phyloP scores from a whole-genome alignment of 1,140 invertebrate genomes.

The Drosophila kohkoa region DNA sequence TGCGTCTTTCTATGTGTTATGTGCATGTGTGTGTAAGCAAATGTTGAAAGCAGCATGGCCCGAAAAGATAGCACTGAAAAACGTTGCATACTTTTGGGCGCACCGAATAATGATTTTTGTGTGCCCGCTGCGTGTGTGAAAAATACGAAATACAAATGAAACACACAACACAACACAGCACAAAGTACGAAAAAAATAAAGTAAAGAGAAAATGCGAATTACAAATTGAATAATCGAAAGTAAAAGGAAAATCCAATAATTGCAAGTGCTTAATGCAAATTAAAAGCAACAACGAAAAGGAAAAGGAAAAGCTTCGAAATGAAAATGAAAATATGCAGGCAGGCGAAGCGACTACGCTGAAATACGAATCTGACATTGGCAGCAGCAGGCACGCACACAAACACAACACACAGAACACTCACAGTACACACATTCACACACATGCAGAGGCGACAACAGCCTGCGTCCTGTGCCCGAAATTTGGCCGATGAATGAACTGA shows the following conservation, averaged over 20 bases:
- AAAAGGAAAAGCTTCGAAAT: conserved; percentile 18
- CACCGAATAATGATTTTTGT: conserved; percentile 75
- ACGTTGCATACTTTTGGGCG: conserved; percentile 65
- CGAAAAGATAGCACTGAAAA: conserved; percentile 70
- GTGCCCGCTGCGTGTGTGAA: conserved; percentile 51
- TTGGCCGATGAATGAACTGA: conserved; percentile 77
- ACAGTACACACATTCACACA: conserved; percentile 25
- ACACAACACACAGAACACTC: conserved; percentile 14
- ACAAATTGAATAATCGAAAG: conserved; percentile 12
- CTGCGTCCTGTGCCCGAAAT: conserved; percentile 44
- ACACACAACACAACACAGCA: conserved; percentile 28
- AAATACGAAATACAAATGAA: conserved; percentile 33
- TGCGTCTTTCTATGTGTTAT: conserved; percentile 24
- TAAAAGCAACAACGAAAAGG: conserved; percentile 17
- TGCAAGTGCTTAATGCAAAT: conserved; percentile 32
- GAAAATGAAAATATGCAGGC: conserved; percentile 48
- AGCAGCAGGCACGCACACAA: conserved; percentile 44
- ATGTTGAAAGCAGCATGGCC: conserved; percentile 60
- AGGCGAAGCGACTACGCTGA: conserved; percentile 32
- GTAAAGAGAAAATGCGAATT: conserved; percentile 4
- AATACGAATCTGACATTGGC: conserved; percentile 54
- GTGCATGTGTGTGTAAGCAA: conserved; percentile 43
- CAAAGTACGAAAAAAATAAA: neutral
- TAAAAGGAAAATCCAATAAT: conserved; percentile 23
- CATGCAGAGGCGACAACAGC: conserved; percentile 52